Base-by-base conservation (phyloP, 1,140 invertebrate genomes). In the Dinoponera quadriceps region DNA sequence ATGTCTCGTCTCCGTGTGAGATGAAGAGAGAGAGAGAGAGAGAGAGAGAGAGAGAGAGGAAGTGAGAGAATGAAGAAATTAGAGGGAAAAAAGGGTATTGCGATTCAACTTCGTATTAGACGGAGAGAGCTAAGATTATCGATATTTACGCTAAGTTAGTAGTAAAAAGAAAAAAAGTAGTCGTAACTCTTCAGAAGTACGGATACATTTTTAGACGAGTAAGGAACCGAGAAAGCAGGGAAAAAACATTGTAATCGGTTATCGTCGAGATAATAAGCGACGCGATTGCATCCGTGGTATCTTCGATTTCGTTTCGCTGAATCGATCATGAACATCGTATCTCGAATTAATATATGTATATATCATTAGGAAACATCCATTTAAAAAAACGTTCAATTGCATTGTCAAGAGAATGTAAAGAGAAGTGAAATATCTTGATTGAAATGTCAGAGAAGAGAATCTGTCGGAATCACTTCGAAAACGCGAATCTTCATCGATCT, bases 121-220 rank as follows among this genome's bases (percentile, higher is more conserved):
- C 75, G 27, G 60, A 73, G 62, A 80, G 33, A 83, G 29, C 63
- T 86, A 68, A 71, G 25, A 66, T 55, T 83, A 74, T 72, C 66
- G 74, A 63, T 69, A 73, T 69, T 65, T 73, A 73, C 63, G 69
- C 62, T 83, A 77, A 85, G 78, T 85, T 85, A 66, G 83, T 69
- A 49, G 51, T 71, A 27, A 74, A 62, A 29, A 13, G 29, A 55
- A 33, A 44, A 44, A 44, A 78, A 68, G 22, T 72, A 74, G 69
- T 82, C 57, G 38, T 74, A 74, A 82, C 57, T 82, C 55, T 51
- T 74, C 44, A 60, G 71, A 82, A 69, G 22, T 81, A 71, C 55
- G 57, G 25, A 72, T 73, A 80, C 25, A 75, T 14, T 75, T 44
- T 38, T 83, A 86, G 65, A 13, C 71, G 66, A 83, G n/a, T 65